These are phyloP conservation scores for Cosmia pyralina DNA, from an alignment of 2,888 invertebrate species.

Conservation along the genomic window DNA sequence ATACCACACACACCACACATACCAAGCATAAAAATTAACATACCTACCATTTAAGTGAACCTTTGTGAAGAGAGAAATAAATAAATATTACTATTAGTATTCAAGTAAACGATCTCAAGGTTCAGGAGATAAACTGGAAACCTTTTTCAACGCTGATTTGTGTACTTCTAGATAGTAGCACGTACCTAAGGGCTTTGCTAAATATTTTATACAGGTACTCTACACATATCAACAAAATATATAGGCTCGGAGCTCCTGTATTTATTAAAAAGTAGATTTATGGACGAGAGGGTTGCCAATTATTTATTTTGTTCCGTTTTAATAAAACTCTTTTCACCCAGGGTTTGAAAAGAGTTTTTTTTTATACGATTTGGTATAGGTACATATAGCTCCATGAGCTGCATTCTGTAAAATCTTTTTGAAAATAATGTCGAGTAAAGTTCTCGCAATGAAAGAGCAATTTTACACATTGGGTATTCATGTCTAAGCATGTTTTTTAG, in stretches of 20 bases:
- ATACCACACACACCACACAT: too few species aligned
- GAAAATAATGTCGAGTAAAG: background rate
- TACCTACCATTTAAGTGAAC: too few species aligned
- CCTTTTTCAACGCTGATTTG: conserved; percentile 50
- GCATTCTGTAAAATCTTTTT: background rate
- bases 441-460: background rate
- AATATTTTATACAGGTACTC: conserved; percentile 20
- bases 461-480: background rate
- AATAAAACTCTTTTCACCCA: background rate
- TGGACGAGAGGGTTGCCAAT: background rate
- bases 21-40: too few species aligned
- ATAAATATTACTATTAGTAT: too few species aligned
- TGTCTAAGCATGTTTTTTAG: background rate
- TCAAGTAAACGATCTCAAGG: conserved; percentile 19
- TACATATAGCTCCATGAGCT: background rate
- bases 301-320: conserved; percentile 15
- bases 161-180: conserved; percentile 36
- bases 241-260: background rate
- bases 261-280: conserved; percentile 45
- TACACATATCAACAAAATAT: conserved; percentile 5
- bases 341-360: too few species aligned
- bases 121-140: conserved; percentile 25
- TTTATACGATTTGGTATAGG: too few species aligned
- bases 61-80: too few species aligned
- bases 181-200: conserved; percentile 7